phyloP scores from a whole-genome alignment of 2,797 vertebrate genomes.

The Spinus olivaceus region DNA sequence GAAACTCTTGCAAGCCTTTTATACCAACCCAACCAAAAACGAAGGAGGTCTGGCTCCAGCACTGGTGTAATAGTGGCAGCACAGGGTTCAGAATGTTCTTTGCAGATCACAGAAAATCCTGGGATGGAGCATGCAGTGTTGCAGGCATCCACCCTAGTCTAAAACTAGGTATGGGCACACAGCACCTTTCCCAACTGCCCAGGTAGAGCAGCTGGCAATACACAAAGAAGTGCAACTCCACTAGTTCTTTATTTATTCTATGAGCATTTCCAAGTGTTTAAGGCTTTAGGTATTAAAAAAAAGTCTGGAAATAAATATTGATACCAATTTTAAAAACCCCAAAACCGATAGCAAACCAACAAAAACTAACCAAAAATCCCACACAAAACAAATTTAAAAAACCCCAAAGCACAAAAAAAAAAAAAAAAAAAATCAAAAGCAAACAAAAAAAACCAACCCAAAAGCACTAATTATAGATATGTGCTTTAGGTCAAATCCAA shows the following conservation, averaged over 20 bases:
- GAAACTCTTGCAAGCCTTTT: neutral
- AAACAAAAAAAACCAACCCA: too few species aligned
- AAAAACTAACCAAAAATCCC: neutral
- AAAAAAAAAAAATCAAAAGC: too few species aligned
- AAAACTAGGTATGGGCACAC: neutral
- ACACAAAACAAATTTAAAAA: neutral
- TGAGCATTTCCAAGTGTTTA: neutral
- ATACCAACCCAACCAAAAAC: neutral
- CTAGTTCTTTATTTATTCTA: neutral
- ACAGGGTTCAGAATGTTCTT: neutral
- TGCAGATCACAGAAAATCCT: neutral
- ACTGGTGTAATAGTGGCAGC: rapidly evolving
- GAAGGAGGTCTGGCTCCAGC: neutral
- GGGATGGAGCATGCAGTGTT: rapidly evolving
- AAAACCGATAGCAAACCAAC: neutral
- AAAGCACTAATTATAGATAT: neutral
- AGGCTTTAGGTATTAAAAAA: neutral
- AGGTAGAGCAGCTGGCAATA: neutral
- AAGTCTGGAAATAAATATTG: neutral
- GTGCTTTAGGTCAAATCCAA: neutral
- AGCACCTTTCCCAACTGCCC: neutral
- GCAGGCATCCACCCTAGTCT: neutral
- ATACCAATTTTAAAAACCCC: neutral
- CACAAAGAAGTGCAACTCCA: neutral
- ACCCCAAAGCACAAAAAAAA: neutral